Percentiles rank a stretch among this genome's conserved stretches.
Conservation (phyloP, 2,888 invertebrate species). For the Vannuccia rotundouncinata region DNA sequence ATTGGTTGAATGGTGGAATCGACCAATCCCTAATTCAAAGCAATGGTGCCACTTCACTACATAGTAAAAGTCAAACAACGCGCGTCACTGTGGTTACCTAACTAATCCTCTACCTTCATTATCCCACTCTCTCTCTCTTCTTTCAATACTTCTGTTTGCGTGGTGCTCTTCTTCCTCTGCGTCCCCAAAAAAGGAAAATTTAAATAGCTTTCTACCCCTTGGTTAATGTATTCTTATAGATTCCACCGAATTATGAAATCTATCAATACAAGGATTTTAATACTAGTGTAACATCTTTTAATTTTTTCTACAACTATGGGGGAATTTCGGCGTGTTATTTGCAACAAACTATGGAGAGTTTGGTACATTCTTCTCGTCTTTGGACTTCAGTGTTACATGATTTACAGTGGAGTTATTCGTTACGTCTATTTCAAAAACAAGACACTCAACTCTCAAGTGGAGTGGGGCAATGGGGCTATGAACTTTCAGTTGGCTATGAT, state of each 20-base stretch:
- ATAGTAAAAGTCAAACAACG: background rate
- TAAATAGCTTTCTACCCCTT: background rate
- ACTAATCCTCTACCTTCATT: background rate
- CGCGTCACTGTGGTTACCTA: background rate
- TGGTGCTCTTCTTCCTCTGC: background rate
- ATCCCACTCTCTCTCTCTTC: background rate
- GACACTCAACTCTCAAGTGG: background rate
- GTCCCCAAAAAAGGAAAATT: background rate
- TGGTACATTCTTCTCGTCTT: constrained; percentile 19
- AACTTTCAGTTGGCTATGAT: constrained; percentile 13
- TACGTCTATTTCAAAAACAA: background rate
- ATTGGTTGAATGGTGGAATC: background rate
- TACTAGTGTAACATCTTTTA: background rate
- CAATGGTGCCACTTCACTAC: background rate
- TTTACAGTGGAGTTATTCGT: background rate
- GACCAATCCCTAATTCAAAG: background rate
- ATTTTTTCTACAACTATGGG: background rate
- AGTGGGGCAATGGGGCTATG: constrained; percentile 3
- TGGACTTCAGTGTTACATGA: constrained; percentile 15
- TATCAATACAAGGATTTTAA: background rate
- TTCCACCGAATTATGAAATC: background rate
- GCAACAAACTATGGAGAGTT: constrained; percentile 1
- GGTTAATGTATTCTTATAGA: background rate
- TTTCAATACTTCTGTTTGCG: background rate
- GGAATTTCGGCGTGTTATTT: background rate